Evolutionary conservation across 1,140 invertebrate species (phyloP), one percentile per base, ranked within the genome.

Genomic region (Drosophila burlai): DNA sequence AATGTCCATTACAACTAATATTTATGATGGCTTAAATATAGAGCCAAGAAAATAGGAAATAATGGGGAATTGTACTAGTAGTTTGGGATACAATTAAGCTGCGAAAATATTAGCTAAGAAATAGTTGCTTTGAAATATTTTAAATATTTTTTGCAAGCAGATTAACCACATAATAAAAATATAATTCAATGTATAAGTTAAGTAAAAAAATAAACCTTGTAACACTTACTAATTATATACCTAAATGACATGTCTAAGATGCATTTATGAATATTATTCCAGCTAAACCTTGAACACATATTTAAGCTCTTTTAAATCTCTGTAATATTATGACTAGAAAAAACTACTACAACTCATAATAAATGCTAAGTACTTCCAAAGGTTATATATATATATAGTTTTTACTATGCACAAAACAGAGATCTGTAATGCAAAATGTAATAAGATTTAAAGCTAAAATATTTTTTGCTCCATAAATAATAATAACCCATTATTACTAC

Each of bases 1-100:
- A 69, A 18, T 62, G 42, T 38, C 45, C 8, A 38, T 38, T 9
- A 24, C 21, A 55, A 40, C 16, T n/a, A 24, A 66, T 18, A 54
- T 57, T 24, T 38, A 64, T 18, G 26, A 46, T 24, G 34, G 29
- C 62, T 65, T 29, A 59, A 59, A 29, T 58, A 40, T 40, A 26
- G 16, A 36, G 15, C 3, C 18, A 42, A n/a, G 15, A 24, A 40
- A 40, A 40, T 26, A 6, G 10, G 0, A n/a, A 26, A 24, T 16
- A 38, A 21, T 10, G 9, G 5, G 9, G 7, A 16, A 16, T 38
- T 57, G 38, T 10, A 13, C 4, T 52, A 18, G 18, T 3, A 6
- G 10, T 26, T n/a, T n/a, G 1, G 13, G 1, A 10, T 47, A 16
- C 10, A 43, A 45, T 21, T 45, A 47, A 46, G 36, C 4, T 46